Evolutionary conservation across 2,113 vertebrate species (phyloP).

Genomic region (Cephalopholis sonnerati): DNA sequence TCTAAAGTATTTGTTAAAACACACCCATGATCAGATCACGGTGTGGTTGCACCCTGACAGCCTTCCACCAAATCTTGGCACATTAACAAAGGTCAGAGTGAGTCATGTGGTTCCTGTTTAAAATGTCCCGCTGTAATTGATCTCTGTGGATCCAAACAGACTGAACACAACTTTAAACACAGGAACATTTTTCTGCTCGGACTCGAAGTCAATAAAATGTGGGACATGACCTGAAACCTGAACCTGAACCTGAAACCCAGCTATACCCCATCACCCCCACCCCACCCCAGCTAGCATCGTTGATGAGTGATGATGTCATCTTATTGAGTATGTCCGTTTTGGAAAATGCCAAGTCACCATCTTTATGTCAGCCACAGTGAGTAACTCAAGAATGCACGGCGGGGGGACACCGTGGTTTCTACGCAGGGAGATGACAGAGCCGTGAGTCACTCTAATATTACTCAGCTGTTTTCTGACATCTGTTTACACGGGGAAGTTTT

Average conservation of each 20-base stretch:
- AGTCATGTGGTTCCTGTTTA: too few relatives aligned
- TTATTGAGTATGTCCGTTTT: background rate
- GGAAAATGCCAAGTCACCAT: slow-evolving; percentile 34
- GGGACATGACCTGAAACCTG: too few relatives aligned
- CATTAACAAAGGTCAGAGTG: too few relatives aligned
- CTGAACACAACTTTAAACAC: background rate
- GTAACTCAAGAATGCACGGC: background rate
- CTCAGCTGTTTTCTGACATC: background rate
- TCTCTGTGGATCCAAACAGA: background rate
- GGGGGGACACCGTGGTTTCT: slow-evolving; percentile 9
- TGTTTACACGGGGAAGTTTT: background rate
- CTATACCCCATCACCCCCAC: too few relatives aligned
- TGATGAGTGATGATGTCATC: too few relatives aligned
- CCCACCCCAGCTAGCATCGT: slow-evolving; percentile 3
- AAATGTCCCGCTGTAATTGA: background rate
- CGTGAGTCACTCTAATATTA: slow-evolving; percentile 4
- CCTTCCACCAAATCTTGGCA: too few relatives aligned
- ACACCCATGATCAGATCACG: too few relatives aligned
- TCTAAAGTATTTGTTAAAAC: too few relatives aligned
- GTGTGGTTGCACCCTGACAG: too few relatives aligned
- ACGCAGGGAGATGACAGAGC: slow-evolving; percentile 8
- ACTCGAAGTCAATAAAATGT: background rate
- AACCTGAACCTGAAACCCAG: too few relatives aligned
- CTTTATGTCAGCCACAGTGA: background rate
- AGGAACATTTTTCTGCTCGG: background rate